Base-by-base conservation (phyloP, 2,797 vertebrate species). In the Pseudochaenichthys georgianus region DNA sequence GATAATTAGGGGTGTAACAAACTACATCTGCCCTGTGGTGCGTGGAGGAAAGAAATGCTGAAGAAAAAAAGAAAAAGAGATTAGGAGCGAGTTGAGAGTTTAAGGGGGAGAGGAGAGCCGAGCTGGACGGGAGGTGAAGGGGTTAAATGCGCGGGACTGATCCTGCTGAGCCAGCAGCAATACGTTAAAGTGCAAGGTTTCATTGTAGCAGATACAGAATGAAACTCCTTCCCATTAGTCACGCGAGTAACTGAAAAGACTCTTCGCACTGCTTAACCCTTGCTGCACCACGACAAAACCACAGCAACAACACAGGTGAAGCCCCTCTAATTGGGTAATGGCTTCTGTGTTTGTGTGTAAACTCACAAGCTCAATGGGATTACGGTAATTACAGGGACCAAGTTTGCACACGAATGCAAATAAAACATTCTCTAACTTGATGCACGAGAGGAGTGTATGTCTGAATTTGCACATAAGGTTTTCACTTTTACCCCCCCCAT, bases 171-270 rank as follows among this genome's bases (percentile, higher is more conserved):
- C 84, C 91, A 95, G 94, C 94, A 94, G 90, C 90, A 91, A 84
- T 90, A 93, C 65, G 78, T 92, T 90, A 90, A 94, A 94, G 95
- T 95, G 94, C 94, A 94, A 91, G 91, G 92, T 94, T 95, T 94
- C 93, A 94, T 91, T 94, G 94, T 93, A 93, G 88, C 90, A 94
- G 93, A 95, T 93, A 95, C 93, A 94, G 91, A 95, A 93, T 91
- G 91, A 94, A 94, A 94, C 93, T 92, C 94, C 90, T 91, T 92
- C 81, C 90, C 88, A 94, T 95, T 95, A 95, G 93, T 94, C 94
- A 95, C 75, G 89, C 91, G 89, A 92, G 93, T 92, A 93, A 93
- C 87, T 83, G 89, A 88, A 91, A 90, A 91, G 91, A 84, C 84
- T 92, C 84, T 80, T 87, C 60, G 73, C 58, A 60, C 82, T 41